Base-by-base conservation (phyloP, 2,797 vertebrate species). In the Loriculus beryllinus region DNA sequence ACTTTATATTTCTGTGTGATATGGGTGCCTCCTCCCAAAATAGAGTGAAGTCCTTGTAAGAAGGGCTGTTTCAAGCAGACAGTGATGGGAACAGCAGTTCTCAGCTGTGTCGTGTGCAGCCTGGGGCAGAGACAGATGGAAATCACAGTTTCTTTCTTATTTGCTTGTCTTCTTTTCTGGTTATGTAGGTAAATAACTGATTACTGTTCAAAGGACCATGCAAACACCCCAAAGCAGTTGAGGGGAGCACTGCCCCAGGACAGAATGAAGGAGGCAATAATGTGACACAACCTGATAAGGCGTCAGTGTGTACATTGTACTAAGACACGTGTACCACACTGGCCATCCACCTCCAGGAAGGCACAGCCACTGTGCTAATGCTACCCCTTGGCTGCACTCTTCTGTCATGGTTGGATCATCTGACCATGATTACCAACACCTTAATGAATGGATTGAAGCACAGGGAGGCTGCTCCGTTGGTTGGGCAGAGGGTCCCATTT, bases 251-350 rank as follows among this genome's bases (percentile, higher is more conserved):
- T 45, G 37, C 57, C 23, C 3, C 56, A 52, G 37, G 23, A 48
- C 69, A 86, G 63, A 14, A 23, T 1, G 65, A 6, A 60, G 76
- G 21, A 29, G 12, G 22, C 18, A 83, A 52, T 0, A 22, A 19
- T 8, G 31, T 33, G 59, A 33, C 9, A 15, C 47, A 39, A 15
- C 48, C 22, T 22, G 71, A 29, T 26, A 12, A 62, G 43, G 13
- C 49, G 29, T 75, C 60, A n/a, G 68, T 23, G 10, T 28, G 40
- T 7, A 17, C 0, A 2, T 0, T 86, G 37, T 81, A 72, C 29
- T 62, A 28, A 47, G 51, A 28, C 28, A n/a, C 0, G 0, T 7
- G 2, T 3, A 12, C 11, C 35, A 14, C 29, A 3, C 10, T 57
- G 62, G 4, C 20, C 42, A 2, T 9, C 6, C 20, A 35, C 26